phyloP scores from a whole-genome alignment of 2,113 vertebrate species.

The Hipposideros armiger region DNA sequence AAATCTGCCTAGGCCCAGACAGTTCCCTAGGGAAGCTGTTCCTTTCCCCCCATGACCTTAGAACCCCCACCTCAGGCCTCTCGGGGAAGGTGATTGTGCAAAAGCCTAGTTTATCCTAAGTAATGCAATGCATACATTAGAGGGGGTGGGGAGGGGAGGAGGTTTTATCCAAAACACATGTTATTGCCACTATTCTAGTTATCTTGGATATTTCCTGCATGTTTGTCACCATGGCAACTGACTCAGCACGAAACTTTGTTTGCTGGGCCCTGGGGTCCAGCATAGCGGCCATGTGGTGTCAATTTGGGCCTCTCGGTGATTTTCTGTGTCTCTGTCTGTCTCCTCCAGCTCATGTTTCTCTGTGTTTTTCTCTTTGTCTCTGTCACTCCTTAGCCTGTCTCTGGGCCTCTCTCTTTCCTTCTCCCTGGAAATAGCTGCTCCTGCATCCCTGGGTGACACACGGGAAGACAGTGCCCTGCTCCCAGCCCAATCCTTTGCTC shows the following conservation, averaged over 20 bases:
- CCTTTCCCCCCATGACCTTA: not conserved
- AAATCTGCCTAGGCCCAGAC: not conserved
- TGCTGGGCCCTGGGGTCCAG: slow-evolving; percentile 85
- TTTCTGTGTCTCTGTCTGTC: slow-evolving; percentile 54
- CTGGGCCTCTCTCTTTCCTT: not conserved
- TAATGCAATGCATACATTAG: not conserved
- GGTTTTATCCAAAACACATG: slow-evolving; percentile 90
- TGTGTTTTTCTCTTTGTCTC: not conserved
- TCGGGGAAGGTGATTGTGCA: slow-evolving; percentile 59
- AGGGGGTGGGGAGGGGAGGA: not conserved
- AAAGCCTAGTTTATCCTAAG: not conserved
- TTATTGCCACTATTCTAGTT: slow-evolving; percentile 87
- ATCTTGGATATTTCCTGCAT: slow-evolving; percentile 91
- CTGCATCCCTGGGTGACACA: not conserved
- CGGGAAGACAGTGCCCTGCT: not conserved
- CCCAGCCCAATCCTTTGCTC: too few relatives aligned
- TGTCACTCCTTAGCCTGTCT: not conserved
- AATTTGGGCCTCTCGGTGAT: slow-evolving; percentile 82
- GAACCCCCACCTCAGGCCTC: not conserved
- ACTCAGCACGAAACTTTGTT: slow-evolving; percentile 86
- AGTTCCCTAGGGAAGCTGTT: not conserved
- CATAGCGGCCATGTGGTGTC: slow-evolving; percentile 88
- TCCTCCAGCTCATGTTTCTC: not conserved
- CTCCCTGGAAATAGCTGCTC: not conserved
- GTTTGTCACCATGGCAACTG: slow-evolving; percentile 87